Evolutionary conservation across 1,140 invertebrate species (phyloP), one percentile per base, ranked within the genome.

Genomic region (Campoletis sonorensis): DNA sequence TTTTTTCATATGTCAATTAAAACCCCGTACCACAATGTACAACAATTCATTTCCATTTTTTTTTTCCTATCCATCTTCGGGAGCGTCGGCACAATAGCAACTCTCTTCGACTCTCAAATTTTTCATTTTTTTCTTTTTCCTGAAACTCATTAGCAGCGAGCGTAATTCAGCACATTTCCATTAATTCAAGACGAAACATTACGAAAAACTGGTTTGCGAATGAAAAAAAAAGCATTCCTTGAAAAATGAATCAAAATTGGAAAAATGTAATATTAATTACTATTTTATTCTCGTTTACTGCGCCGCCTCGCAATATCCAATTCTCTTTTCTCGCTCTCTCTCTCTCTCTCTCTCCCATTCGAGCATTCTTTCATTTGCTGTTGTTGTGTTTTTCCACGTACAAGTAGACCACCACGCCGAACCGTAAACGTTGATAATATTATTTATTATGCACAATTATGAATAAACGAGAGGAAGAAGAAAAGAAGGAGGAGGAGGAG

Each of bases 381-480:
- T 68, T 3, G n/a, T 7, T 58, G 8, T 58, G 1, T 58, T 16
- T 18, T 26, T 51, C 71, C 16, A 23, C 23, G 15, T 67, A 67
- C 1, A 67, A n/a, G 61, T 27, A 67, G 58, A 27, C 23, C 61
- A 67, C 61, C 61, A 67, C 61, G 61, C 61, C 15, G 23, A 73
- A 15, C 71, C 71, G 75, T 67, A 67, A 81, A 75, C 54, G 67
- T 80, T 75, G 54, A 81, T 67, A 64, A 80, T 23, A 49, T 76
- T 81, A 64, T 75, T 81, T 64, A 81, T 76, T 81, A 76, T 58
- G 72, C 45, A 76, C 72, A 76, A 58, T 76, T 16, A 76, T 76
- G 58, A n/a, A n/a, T n/a, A n/a, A 76, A 76, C 49, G 49, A 8
- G 72, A 67, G 61, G 61, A 58, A 10, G 23, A 67, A 4, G 61